Evolutionary conservation across 2,797 vertebrate species (phyloP), one percentile per base, ranked within the genome.

Genomic region (Chromobotia macracanthus): DNA sequence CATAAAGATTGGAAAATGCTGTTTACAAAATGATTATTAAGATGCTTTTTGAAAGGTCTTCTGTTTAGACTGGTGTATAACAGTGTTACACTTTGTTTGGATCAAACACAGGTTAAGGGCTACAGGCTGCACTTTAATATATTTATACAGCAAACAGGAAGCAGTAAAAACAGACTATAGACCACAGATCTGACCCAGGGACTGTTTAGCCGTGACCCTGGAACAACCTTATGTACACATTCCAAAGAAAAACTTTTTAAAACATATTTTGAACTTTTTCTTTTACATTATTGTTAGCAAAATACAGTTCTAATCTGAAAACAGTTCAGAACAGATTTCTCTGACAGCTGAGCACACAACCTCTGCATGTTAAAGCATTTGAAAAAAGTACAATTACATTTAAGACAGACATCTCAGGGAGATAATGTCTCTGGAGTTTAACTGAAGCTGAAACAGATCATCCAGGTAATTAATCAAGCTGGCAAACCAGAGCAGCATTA

Each of bases 181-280:
- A 56, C 48, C 61, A 35, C n/a, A 46, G 63, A 77, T 50, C 68
- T 55, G 64, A 66, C 61, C 67, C 60, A 23, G 53, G 80, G 56
- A 44, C 7, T 56, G 51, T 55, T 72, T 19, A 77, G 16, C 28
- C 35, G 16, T 35, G 25, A 53, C 64, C 48, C 64, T 7, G 0
- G 51, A 82, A 58, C 16, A 31, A 60, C 51, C 60, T 80, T 61
- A 44, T 41, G 19, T n/a, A 44, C 19, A 63, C 25, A 41, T 66
- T 81, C 16, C 53, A 41, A 55, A 63, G 35, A 61, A 72, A 19
- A 71, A 25, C 8, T 65, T 60, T 69, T 56, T 15, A 31, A 12
- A 31, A 31, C 31, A 31, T 31, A 3, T 31, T 19, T 53, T 48
- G 13, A 48, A 46, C 7, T 10, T 77, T 51, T 21, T 41, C 8